Evolutionary conservation across 92 coral and sea anemone genomes (phyloP), one percentile per base, ranked within the genome.

Genomic region (Virgularia gustaviana): DNA sequence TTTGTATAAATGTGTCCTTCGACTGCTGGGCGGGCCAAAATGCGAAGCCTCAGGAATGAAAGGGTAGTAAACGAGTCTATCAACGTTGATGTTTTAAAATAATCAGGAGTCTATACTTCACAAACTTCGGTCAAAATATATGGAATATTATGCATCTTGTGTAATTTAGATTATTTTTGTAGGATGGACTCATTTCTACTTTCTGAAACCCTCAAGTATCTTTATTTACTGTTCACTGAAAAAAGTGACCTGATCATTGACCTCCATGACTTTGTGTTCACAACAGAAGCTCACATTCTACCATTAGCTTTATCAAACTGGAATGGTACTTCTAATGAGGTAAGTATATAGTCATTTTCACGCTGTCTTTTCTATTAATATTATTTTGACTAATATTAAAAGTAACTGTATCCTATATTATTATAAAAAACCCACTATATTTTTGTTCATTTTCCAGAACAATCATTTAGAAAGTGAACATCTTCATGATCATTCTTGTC

Each of bases 131-230:
- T 8, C 18, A 6, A 49, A 22, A 32, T 39, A 15, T 52, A 3
- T 73, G 20, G 38, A 32, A 0, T 12, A 51, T 11, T 49, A 33
- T 70, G 29, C 12, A 45, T 23, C 12, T 15, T 11, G 33, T 15
- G 34, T 19, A 34, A 34, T 30, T 20, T 35, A 4, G 28, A 1
- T 28, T n/a, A n/a, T n/a, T 19, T 42, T 58, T 37, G 36, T 65
- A 92, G 98, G 79, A 92, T 92, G 98, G 98, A 92, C 67, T 92
- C 98, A 0, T 92, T 92, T 83, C 90, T 92, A 39, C 81, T 92
- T 1, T 90, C 98, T 27, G 98, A 92, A 82, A 92, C 98, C 1
- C 86, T 92, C 87, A 92, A 92, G 65, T 92, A 92, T 74, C 83
- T 92, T 39, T 92, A 84, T 68, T 79, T 92, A 51, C 80, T 92